Conservation (phyloP, 2,888 invertebrate genomes). For the Allolobophora icterica region DNA sequence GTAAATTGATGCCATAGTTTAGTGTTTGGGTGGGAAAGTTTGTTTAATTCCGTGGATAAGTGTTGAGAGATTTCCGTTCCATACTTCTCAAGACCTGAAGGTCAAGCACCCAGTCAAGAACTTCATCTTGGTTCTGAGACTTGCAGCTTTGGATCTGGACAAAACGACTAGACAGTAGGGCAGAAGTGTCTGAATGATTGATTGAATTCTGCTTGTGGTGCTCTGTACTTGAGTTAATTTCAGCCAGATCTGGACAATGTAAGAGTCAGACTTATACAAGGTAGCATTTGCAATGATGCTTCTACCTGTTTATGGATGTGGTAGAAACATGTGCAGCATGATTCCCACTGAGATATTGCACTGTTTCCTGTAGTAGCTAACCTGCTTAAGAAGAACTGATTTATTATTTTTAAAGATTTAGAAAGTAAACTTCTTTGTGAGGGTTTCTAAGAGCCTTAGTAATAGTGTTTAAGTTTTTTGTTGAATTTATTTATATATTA, state of each 20-base stretch:
- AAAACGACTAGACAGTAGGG: neutral
- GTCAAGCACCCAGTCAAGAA: neutral
- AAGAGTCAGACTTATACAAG: neutral
- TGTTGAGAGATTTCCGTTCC: neutral
- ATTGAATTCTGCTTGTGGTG: neutral
- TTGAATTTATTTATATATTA: no score
- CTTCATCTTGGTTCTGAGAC: neutral
- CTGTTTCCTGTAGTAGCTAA: neutral
- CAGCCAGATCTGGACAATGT: neutral
- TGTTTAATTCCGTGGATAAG: neutral
- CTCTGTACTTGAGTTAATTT: neutral
- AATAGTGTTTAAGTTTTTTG: neutral
- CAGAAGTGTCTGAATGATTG: neutral
- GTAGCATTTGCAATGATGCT: neutral
- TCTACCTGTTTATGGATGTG: neutral
- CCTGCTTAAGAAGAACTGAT: neutral
- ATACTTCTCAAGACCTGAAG: neutral
- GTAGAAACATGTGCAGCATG: neutral
- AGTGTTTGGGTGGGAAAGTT: constrained; percentile 9
- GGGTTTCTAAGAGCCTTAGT: neutral
- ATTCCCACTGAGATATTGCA: neutral
- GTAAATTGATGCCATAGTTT: neutral
- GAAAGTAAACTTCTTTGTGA: neutral
- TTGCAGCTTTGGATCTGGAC: no score
- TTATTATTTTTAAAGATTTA: neutral